These are phyloP conservation scores for Pollenia amentaria DNA, from an alignment of 2,888 invertebrate species.

Conservation along the genomic window DNA sequence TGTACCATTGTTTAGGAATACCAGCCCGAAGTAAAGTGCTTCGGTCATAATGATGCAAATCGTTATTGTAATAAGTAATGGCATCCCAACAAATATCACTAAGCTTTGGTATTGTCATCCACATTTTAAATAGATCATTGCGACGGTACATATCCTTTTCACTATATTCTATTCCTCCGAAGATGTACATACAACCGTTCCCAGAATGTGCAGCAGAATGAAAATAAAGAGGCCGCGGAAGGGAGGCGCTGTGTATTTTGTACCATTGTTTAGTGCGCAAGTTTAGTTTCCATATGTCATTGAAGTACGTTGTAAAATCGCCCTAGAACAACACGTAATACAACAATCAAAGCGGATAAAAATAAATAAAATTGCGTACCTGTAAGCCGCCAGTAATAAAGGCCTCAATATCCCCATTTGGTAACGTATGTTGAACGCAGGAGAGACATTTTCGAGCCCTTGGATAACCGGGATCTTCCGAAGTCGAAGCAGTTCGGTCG, in stretches of 20 bases:
- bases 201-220: conserved; percentile 93
- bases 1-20: conserved; percentile 92
- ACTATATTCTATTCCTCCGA: conserved; percentile 91
- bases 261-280: conserved; percentile 91
- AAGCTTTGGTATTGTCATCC: conserved; percentile 94
- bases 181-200: conserved; percentile 91
- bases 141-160: conserved; percentile 87
- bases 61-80: conserved; percentile 88
- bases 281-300: conserved; percentile 93
- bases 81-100: conserved; percentile 96
- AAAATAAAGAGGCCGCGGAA: conserved; percentile 93
- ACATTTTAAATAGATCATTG: conserved; percentile 91
- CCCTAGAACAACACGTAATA: conserved; percentile 76
- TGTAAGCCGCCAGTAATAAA: conserved; percentile 92
- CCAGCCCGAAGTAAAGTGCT: conserved; percentile 86
- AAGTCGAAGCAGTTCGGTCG: conserved; percentile 83
- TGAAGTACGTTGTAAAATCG: conserved; percentile 86
- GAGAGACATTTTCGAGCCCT: conserved; percentile 93
- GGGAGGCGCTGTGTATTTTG: conserved; percentile 87
- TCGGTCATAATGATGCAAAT: conserved; percentile 84
- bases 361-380: conserved; percentile 72
- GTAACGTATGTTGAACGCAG: conserved; percentile 88
- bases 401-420: conserved; percentile 86
- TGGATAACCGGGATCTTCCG: conserved; percentile 86
- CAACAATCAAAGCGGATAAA: not conserved